Percentiles rank a stretch among this genome's conserved stretches.
These are phyloP conservation scores for Scolopax rusticola DNA, from an alignment of 2,797 vertebrate species.

Conservation along the genomic window DNA sequence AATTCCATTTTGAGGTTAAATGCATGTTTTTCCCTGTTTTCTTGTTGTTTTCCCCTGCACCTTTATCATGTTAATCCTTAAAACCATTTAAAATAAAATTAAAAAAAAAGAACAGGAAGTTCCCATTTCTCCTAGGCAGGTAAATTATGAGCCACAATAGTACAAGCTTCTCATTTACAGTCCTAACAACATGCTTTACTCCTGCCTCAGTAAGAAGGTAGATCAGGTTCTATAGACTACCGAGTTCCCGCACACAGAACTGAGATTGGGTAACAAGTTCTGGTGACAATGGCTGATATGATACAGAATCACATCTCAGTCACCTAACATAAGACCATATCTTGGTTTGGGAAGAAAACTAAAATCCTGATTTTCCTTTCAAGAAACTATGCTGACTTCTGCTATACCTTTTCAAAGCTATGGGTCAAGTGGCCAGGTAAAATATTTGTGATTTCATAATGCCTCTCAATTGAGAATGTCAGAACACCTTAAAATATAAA, in stretches of 20 bases:
- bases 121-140: neutral
- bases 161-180: neutral
- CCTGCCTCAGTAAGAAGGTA: neutral
- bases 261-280: neutral
- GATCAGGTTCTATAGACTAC: neutral
- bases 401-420: neutral
- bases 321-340: neutral
- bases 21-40: neutral
- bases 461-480: neutral
- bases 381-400: neutral
- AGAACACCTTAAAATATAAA: neutral
- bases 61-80: neutral
- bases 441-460: neutral
- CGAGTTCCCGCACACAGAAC: neutral
- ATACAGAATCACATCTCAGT: neutral
- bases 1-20: neutral
- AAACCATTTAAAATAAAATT: neutral
- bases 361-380: neutral
- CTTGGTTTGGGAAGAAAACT: neutral
- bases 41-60: neutral
- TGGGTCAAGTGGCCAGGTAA: neutral
- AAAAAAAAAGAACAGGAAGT: neutral
- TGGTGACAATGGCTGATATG: neutral
- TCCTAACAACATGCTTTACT: neutral
- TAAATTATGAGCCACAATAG: neutral